Percentiles rank a stretch among this genome's conserved stretches.
These are phyloP conservation scores for Drosophila kanapiae DNA, from an alignment of 1,140 invertebrate species.

Conservation along the genomic window DNA sequence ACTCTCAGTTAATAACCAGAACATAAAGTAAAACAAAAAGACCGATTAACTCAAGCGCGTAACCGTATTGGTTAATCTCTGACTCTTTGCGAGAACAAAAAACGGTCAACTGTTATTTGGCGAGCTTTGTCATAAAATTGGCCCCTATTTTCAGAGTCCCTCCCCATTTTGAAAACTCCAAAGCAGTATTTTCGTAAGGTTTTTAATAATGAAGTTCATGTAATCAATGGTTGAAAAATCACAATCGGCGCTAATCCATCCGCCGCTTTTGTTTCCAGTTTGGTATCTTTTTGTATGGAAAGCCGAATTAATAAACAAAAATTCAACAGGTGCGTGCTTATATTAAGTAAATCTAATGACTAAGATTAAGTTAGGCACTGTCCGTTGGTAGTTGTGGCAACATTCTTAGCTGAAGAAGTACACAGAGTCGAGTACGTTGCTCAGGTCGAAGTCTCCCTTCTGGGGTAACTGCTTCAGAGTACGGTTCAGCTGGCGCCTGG, in stretches of 20 bases:
- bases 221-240: slow-evolving; percentile 64
- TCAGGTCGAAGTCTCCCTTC: slow-evolving; percentile 91
- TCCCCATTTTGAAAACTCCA: no score
- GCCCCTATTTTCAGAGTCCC: no score
- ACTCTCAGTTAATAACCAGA: no score
- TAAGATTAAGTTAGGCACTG: slow-evolving; percentile 60
- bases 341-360: slow-evolving; percentile 33
- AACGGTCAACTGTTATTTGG: no score
- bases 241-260: slow-evolving; percentile 38
- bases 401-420: slow-evolving; percentile 93
- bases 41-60: no score
- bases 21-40: no score
- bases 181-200: neutral
- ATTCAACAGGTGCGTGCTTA: slow-evolving; percentile 45
- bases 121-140: neutral
- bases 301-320: slow-evolving; percentile 64
- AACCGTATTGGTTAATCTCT: no score
- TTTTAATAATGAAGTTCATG: slow-evolving; percentile 31
- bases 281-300: slow-evolving; percentile 59
- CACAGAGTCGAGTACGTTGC: slow-evolving; percentile 90
- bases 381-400: slow-evolving; percentile 88
- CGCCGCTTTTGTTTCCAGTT: slow-evolving; percentile 8
- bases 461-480: slow-evolving; percentile 88
- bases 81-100: no score
- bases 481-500: slow-evolving; percentile 88